A percentile compares a stretch with the other conserved stretches of the same genome.
Conservation (phyloP, 2,888 invertebrate genomes). For the Aradus depressus region DNA sequence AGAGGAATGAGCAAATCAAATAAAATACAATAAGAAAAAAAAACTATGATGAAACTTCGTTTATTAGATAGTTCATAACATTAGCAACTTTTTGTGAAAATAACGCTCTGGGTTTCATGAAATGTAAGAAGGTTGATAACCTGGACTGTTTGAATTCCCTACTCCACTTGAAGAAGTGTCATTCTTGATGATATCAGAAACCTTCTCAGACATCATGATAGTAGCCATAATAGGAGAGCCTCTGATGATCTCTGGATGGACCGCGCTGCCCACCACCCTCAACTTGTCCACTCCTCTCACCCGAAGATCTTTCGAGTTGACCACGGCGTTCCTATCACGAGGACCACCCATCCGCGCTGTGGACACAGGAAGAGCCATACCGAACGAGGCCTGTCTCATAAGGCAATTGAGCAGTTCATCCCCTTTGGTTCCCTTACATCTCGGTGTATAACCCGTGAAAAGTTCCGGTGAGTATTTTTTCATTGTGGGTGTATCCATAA, state of each 20-base stretch:
- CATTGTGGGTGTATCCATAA: conserved; percentile 56
- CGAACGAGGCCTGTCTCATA: conserved; percentile 65
- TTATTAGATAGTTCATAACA: too few relatives aligned
- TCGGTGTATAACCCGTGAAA: conserved; percentile 25
- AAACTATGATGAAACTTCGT: too few relatives aligned
- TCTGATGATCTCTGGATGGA: conserved; percentile 44
- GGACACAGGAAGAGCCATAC: conserved; percentile 58
- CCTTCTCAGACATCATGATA: conserved; percentile 48
- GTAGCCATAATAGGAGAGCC: conserved; percentile 47
- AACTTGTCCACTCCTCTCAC: conserved; percentile 42
- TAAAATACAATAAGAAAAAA: too few relatives aligned
- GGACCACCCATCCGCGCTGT: conserved; percentile 51
- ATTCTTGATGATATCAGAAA: conserved; percentile 44
- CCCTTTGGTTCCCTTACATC: conserved; percentile 26
- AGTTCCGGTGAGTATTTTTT: conserved; percentile 52
- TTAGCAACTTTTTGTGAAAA: too few relatives aligned
- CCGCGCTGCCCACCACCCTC: conserved; percentile 45
- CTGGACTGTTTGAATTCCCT: too few relatives aligned
- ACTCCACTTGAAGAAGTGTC: too few relatives aligned
- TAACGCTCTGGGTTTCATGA: too few relatives aligned
- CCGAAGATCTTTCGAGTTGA: conserved; percentile 43
- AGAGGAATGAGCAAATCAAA: too few relatives aligned
- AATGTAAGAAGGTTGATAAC: too few relatives aligned
- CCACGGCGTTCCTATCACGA: conserved; percentile 46
- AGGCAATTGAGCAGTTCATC: too few relatives aligned